Conservation (phyloP, 2,888 invertebrate species). For the Helleia helle region DNA sequence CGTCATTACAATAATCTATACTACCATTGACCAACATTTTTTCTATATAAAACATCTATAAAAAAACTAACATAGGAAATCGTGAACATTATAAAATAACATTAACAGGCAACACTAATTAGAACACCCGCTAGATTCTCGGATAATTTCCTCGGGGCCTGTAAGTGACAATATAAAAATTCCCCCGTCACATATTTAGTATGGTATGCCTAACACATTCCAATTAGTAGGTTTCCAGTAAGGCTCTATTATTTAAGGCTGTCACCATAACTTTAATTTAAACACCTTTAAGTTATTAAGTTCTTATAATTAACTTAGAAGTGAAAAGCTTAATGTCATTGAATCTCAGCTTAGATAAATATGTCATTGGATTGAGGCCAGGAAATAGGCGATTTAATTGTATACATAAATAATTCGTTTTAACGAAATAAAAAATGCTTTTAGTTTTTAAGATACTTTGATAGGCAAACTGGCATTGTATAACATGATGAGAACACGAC, state of each 20-base stretch:
- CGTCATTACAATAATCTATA: too few relatives aligned
- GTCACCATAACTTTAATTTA: constrained; percentile 10
- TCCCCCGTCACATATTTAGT: background rate
- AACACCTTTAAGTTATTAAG: constrained; percentile 7
- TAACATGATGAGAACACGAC: too few relatives aligned
- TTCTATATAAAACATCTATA: too few relatives aligned
- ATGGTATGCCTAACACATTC: background rate
- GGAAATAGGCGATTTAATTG: background rate
- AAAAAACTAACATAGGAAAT: too few relatives aligned
- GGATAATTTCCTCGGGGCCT: background rate
- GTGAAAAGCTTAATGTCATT: constrained; percentile 11
- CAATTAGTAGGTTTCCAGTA: constrained; percentile 10
- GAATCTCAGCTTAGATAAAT: constrained; percentile 12
- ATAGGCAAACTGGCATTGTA: too few relatives aligned
- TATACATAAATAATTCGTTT: too few relatives aligned
- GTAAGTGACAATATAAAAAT: background rate
- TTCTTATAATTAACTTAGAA: constrained; percentile 10
- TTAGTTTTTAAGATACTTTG: too few relatives aligned
- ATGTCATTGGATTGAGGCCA: constrained; percentile 7
- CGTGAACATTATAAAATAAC: too few relatives aligned
- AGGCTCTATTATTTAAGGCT: constrained; percentile 7
- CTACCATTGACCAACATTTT: too few relatives aligned
- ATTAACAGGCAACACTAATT: constrained; percentile 1
- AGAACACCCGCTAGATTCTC: background rate
- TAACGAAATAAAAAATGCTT: too few relatives aligned